Base-by-base conservation (phyloP, 2,888 invertebrate genomes). In the Mythimna loreyi region DNA sequence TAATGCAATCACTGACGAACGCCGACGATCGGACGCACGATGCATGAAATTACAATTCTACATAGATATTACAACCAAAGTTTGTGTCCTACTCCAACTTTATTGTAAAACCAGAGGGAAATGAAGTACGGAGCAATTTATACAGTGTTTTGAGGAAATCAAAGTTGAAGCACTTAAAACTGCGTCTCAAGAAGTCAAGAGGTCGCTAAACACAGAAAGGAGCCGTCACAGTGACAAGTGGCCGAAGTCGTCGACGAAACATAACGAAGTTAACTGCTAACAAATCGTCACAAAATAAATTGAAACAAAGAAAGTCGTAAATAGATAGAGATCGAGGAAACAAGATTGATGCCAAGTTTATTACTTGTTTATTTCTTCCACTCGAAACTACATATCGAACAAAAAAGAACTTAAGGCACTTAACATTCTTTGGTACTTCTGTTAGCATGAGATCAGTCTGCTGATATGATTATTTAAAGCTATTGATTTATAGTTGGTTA, bases 201-300 rank as follows among this genome's bases (percentile, higher is more conserved):
- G 70, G 59, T 50, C 60, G 69, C 62, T 43, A 61, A 81, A 68
- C 65, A 81, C 63, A 36, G 47, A 72, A 82, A 81, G 67, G 78
- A 67, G 65, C 75, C 66, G 76, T 72, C 75, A 82, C 70, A 70
- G 72, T 79, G 84, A 83, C 76, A 83, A 88, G 82, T 81, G 76
- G 63, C 57, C 65, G 58, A 57, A 78, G 81, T 50, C 59, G 78
- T 80, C 80, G 77, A 75, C 72, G 62, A 82, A 82, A 72, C 78
- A 73, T 81, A 78, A 81, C 73, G 83, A 82, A 66, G 78, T 77
- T 82, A 83, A 86, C 83, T 70, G 83, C 77, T 82, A 81, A 85
- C 82, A 86, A 87, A 88, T 84, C 87, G 87, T 80, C 80, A 84
- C 85, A 80, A 81, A 85, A 81, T 84, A 81, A 81, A 83, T 83